These are phyloP conservation scores for Artemisiospiza belli DNA, from an alignment of 2,113 vertebrate genomes.

Conservation along the genomic window DNA sequence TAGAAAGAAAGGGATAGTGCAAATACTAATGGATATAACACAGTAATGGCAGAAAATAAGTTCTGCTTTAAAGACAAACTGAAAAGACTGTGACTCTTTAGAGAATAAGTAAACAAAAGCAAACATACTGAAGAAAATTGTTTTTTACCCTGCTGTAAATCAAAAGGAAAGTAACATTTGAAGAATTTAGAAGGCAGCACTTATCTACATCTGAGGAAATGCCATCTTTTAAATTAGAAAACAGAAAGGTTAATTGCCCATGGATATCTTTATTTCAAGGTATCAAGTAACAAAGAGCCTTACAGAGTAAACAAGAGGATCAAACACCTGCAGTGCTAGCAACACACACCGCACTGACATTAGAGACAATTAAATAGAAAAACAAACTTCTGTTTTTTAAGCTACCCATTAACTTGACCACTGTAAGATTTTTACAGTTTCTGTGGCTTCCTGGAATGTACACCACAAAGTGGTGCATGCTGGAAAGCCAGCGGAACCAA, in stretches of 20 bases:
- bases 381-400: background rate
- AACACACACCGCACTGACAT: background rate
- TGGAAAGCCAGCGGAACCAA: accelerated
- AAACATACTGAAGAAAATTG: background rate
- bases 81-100: background rate
- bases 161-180: background rate
- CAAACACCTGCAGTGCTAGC: background rate
- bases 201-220: background rate
- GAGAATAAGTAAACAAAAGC: background rate
- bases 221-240: background rate
- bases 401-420: background rate
- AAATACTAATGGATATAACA: background rate
- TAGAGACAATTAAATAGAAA: background rate
- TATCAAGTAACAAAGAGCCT: background rate
- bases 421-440: background rate
- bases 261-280: background rate
- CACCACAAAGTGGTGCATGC: background rate
- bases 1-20: background rate
- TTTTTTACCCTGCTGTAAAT: background rate
- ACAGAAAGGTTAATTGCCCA: background rate
- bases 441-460: background rate
- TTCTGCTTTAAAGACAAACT: background rate
- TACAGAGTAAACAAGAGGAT: background rate
- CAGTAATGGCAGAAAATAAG: background rate
- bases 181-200: background rate